Percentiles rank a stretch among this genome's conserved stretches.
phyloP scores from a whole-genome alignment of 2,888 invertebrate genomes.

The Allolobophora icterica region DNA sequence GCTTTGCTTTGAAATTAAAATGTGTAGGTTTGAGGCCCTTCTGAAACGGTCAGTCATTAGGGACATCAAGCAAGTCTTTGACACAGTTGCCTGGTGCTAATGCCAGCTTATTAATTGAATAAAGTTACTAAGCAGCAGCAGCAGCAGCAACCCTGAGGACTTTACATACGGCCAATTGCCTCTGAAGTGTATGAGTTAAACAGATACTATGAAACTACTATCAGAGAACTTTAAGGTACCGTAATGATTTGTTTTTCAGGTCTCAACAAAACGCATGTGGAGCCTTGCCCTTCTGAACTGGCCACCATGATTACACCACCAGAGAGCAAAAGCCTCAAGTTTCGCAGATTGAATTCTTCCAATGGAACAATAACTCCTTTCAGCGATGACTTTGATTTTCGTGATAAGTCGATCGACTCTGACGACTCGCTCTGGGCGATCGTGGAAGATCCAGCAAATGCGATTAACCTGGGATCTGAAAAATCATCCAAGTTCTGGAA shows the following conservation, averaged over 20 bases:
- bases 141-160: too few relatives aligned
- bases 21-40: too few relatives aligned
- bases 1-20: too few relatives aligned
- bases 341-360: background rate
- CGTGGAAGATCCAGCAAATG: background rate
- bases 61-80: too few relatives aligned
- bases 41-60: too few relatives aligned
- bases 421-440: background rate
- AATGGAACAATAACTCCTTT: background rate
- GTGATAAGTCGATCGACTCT: background rate
- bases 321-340: background rate
- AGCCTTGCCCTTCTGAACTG: background rate
- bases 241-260: background rate
- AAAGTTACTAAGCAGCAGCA: too few relatives aligned
- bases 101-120: too few relatives aligned
- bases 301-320: background rate
- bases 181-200: too few relatives aligned
- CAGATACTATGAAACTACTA: too few relatives aligned
- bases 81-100: too few relatives aligned
- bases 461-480: background rate
- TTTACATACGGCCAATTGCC: too few relatives aligned
- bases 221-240: too few relatives aligned
- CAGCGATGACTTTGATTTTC: slow-evolving; percentile 3
- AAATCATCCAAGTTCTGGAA: background rate
- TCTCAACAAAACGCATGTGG: background rate